Base-by-base conservation (phyloP, 2,113 vertebrate genomes). In the Herpetotheres cachinnans region DNA sequence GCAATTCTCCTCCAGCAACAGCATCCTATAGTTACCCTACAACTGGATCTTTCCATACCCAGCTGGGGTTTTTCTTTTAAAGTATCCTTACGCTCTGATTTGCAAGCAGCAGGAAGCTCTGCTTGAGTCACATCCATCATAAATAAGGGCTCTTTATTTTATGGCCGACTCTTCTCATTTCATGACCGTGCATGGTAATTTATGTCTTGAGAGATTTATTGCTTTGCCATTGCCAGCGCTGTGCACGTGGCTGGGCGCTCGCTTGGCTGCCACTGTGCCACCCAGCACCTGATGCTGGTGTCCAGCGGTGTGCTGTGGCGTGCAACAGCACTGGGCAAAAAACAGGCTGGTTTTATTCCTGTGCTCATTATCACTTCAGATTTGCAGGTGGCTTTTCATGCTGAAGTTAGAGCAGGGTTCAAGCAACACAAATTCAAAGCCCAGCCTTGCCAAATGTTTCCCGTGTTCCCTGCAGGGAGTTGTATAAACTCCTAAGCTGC, bases 211-310 rank as follows among this genome's bases (percentile, higher is more conserved):
- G 76, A 74, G 20, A 84, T 78, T 36, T 89, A 83, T 58, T 65
- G 36, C 76, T 73, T 62, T 56, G 67, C 52, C 7, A 1, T 9
- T 1, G 2, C 18, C 0, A 0, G 56, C 42, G 56, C 46, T n/a
- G 32, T 22, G 13, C 66, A 3, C 3, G 9, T 0, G 1, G 50
- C 58, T 13, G 46, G 40, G 25, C 0, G 2, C 77, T 42, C 2
- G 1, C 16, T 82, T 10, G 74, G 38, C 66, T 47, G 58, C 26
- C 2, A 0, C 1, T 0, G 13, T 79, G 72, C 50, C 29, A 82
- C 55, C 66, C 74, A 78, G 56, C 38, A 44, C n/a, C 38, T 2
- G 1, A 0, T 14, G 55, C 40, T 44, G 67, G 88, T 5, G 4
- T 40, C 65, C 69, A 17, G 59, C 84, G 58, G 22, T 47, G 62